Base-by-base conservation (phyloP, 2,797 vertebrate genomes). In the Pseudochirops cupreus region DNA sequence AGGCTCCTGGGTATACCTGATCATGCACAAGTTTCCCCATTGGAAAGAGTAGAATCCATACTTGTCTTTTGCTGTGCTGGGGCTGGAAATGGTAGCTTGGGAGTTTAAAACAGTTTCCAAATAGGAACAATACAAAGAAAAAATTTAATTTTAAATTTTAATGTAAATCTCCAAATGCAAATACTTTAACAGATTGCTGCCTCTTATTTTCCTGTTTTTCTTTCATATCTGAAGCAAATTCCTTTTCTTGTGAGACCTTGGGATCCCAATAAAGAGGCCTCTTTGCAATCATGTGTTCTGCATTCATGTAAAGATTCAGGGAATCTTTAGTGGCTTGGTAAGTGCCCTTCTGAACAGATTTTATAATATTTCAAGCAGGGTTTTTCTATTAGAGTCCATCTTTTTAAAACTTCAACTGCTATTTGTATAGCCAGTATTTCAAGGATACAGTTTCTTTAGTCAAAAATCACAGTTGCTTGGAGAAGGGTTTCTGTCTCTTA, bases 281-380 rank as follows among this genome's bases (percentile, higher is more conserved):
- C 97, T 98, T 97, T 97, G 97, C 97, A 97, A 97, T 97, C 2
- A 56, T 89, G 90, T 96, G 89, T 97, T 97, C 98, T 67, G 54
- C 97, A 97, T 98, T 98, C 97, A 98, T 98, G 96, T 97, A 98
- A 98, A 98, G 67, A 46, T 82, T 82, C 67, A 82, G 97, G 95
- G 96, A 97, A 50, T 98, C 97, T 94, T 97, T 89, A 91, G 94
- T 95, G 95, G 58, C 95, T 97, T 97, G 96, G 93, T 97, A 96
- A 97, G 92, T 96, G 95, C 98, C 97, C 98, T 99, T 96, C 50
- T 98, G 98, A 98, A 96, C 91, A 97, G 92, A 97, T 93, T 98
- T 98, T 98, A 98, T 98, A 98, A 98, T 98, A 98, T 98, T 98
- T 97, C 93, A 97, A 98, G 97, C 62, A 96, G 95, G 95, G 39